Percentiles rank a stretch among this genome's conserved stretches.
phyloP scores from a whole-genome alignment of 2,113 vertebrate genomes.

The Neoarius graeffei region DNA sequence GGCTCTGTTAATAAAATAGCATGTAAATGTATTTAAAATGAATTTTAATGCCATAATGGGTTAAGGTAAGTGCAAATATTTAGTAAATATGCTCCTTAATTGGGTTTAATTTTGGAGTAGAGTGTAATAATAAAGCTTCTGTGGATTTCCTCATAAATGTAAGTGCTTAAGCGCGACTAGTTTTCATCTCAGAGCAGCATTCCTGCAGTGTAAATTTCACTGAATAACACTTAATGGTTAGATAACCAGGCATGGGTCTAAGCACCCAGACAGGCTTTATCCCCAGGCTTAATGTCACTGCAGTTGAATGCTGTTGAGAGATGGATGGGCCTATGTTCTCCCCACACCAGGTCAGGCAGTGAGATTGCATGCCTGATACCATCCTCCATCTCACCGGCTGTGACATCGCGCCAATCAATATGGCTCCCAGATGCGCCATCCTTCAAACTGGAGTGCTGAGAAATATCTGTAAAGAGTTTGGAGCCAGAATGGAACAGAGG shows the following conservation, averaged over 20 bases:
- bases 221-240: conserved; percentile 62
- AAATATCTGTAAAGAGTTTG: conserved; percentile 64
- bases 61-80: neutral
- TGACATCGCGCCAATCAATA: conserved; percentile 74
- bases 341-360: conserved; percentile 62
- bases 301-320: conserved; percentile 71
- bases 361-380: conserved; percentile 75
- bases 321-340: conserved; percentile 70
- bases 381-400: conserved; percentile 70
- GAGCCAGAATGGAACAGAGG: conserved; percentile 57
- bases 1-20: neutral
- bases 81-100: neutral
- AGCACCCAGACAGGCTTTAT: conserved; percentile 73
- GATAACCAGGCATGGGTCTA: conserved; percentile 70
- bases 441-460: conserved; percentile 66
- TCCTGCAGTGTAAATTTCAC: conserved; percentile 59
- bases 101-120: neutral
- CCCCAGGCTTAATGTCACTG: conserved; percentile 75
- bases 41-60: neutral
- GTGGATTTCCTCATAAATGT: neutral
- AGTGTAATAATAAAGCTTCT: neutral
- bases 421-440: conserved; percentile 65
- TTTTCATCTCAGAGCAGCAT: conserved; percentile 53
- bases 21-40: neutral
- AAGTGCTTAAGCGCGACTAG: neutral